These are phyloP conservation scores for Buathra laborator DNA, from an alignment of 2,888 invertebrate genomes.

Conservation along the genomic window DNA sequence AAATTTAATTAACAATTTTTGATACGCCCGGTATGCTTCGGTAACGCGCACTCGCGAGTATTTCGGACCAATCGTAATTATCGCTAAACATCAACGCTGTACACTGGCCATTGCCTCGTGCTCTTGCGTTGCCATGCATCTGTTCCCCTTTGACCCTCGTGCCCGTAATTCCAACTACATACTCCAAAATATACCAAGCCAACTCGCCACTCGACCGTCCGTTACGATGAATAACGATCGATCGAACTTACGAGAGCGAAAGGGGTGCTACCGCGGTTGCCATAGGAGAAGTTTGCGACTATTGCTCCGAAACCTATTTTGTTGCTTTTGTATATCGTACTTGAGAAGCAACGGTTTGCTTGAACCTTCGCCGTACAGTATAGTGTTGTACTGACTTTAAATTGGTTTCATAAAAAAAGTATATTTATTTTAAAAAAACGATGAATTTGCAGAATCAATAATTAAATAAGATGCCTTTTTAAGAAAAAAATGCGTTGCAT, in stretches of 20 bases:
- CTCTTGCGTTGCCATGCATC: conserved; percentile 44
- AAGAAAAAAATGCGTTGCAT: no score
- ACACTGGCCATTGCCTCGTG: conserved; percentile 5
- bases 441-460: no score
- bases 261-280: neutral
- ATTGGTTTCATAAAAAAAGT: no score
- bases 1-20: neutral
- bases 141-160: conserved; percentile 43
- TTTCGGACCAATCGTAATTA: conserved; percentile 73
- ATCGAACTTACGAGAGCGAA: conserved; percentile 10
- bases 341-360: neutral
- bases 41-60: neutral
- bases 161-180: conserved; percentile 12
- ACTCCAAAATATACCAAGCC: neutral
- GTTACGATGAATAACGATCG: neutral
- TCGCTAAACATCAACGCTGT: conserved; percentile 70
- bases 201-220: conserved; percentile 10
- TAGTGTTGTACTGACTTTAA: no score
- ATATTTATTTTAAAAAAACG: no score
- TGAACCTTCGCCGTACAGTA: no score
- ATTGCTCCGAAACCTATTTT: neutral
- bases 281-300: neutral
- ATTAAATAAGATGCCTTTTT: no score
- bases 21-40: conserved; percentile 1
- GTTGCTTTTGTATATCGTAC: neutral